These are phyloP conservation scores for Drosophila tripunctata DNA, from an alignment of 2,888 invertebrate species.

Conservation along the genomic window DNA sequence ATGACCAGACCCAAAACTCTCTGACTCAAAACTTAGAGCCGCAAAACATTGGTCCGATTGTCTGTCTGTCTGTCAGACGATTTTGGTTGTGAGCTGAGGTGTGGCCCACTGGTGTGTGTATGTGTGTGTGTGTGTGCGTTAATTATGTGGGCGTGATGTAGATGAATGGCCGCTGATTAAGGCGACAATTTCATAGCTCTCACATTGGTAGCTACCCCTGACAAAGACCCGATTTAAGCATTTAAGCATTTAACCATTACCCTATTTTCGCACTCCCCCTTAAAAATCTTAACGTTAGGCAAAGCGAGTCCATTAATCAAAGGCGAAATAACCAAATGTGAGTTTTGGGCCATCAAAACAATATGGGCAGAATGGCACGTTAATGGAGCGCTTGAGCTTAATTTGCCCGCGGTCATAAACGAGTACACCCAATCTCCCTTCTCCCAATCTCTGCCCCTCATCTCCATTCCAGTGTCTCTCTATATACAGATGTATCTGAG, in stretches of 20 bases:
- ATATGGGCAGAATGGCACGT: slow-evolving; percentile 44
- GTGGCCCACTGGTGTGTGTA: slow-evolving; percentile 47
- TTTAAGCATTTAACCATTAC: too few species aligned
- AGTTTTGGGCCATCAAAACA: slow-evolving; percentile 13
- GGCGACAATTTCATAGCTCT: slow-evolving; percentile 46
- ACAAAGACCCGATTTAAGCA: neutral
- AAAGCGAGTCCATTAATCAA: slow-evolving; percentile 57
- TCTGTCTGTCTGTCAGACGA: neutral
- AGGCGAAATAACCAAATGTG: slow-evolving; percentile 36
- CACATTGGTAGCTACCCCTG: slow-evolving; percentile 13
- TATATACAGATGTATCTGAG: neutral
- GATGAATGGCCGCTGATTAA: slow-evolving; percentile 71
- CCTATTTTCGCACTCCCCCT: too few species aligned
- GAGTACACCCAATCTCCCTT: slow-evolving; percentile 5
- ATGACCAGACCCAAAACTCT: slow-evolving; percentile 41
- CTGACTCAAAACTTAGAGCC: slow-evolving; percentile 7
- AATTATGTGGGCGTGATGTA: slow-evolving; percentile 78
- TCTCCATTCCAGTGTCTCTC: neutral
- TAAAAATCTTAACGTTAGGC: neutral
- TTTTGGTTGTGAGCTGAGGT: slow-evolving; percentile 25
- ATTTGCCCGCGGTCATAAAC: slow-evolving; percentile 24
- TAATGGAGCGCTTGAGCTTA: slow-evolving; percentile 36
- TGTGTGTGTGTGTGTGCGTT: slow-evolving; percentile 57
- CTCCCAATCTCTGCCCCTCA: neutral
- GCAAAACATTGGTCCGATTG: neutral